Conservation (phyloP, 2,797 vertebrate genomes). For the Ambastaia sidthimunki region DNA sequence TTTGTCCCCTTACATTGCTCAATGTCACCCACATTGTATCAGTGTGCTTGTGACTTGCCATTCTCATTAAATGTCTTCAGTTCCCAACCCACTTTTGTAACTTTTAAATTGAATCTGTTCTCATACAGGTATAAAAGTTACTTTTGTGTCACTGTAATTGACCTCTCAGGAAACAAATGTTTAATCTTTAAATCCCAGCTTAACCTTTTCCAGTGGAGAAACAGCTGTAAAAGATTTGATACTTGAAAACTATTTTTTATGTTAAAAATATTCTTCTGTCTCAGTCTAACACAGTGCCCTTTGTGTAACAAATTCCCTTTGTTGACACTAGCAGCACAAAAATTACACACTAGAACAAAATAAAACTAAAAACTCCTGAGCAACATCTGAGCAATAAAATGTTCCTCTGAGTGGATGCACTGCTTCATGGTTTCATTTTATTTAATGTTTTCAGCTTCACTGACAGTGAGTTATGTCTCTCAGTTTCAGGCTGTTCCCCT, state of each 20-base stretch:
- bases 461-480: slow-evolving; percentile 38
- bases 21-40: not conserved
- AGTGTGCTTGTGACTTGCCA: not conserved
- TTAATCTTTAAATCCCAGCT: not conserved
- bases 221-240: too few relatives aligned
- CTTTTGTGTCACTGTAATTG: not conserved
- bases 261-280: too few relatives aligned
- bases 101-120: slow-evolving; percentile 2
- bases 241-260: too few relatives aligned
- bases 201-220: not conserved
- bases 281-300: too few relatives aligned
- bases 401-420: not conserved
- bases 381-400: not conserved
- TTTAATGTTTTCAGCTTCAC: not conserved
- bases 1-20: slow-evolving; percentile 22
- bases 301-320: too few relatives aligned
- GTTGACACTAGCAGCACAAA: too few relatives aligned
- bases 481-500: slow-evolving; percentile 68
- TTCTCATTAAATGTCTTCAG: slow-evolving; percentile 8
- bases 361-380: not conserved
- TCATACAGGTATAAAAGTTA: slow-evolving; percentile 8
- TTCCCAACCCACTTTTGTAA: not conserved
- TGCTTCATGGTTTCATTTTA: not conserved
- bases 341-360: too few relatives aligned
- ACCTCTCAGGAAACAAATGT: not conserved